Evolutionary conservation across 2,888 invertebrate species (phyloP), one percentile per base, ranked within the genome.

Genomic region (Latheticus oryzae): DNA sequence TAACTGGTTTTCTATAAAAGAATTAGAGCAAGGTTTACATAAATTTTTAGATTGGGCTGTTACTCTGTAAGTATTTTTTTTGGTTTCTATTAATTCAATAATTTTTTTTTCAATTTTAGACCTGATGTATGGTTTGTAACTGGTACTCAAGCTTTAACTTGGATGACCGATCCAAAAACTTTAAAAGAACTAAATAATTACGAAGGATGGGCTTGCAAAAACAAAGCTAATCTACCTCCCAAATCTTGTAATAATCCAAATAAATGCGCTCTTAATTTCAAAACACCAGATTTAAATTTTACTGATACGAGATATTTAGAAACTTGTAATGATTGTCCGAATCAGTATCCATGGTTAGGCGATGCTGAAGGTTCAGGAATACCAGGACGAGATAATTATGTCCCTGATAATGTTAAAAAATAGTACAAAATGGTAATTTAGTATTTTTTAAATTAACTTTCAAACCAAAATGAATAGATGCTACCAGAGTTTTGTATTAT

Each of bases 1-100:
- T 0, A 95, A 95, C 79, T 97, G 97, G 97, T 96, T 97, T 83
- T 93, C 90, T 76, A 92, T 89, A 68, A 92, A 90, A 73, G 91
- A 87, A 69, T 80, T 93, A 5, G 93, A 93, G 74, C 82, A 82
- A 55, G 95, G 94, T 11, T 80, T 95, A 1, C 89, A 90, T 67
- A 92, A 92, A 77, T 95, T 95, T 79, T 79, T 95, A 55, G 88
- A 89, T 65, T 94, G 93, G 90, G 86, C 89, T 0, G 80, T 87
- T 28, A 83, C 85, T 63, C 78, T 87, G 89, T 90, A 79, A 84
- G 87, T 83, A 84, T n/a, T n/a, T n/a, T n/a, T n/a, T n/a, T n/a
- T n/a, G n/a, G n/a, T n/a, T n/a, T n/a, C n/a, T 2, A 28, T 58
- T 8, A 38, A 58, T 8, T 7, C 28, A 43, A n/a, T 40, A 17